phyloP scores from a whole-genome alignment of 2,113 vertebrate genomes.

The Tyto alba region DNA sequence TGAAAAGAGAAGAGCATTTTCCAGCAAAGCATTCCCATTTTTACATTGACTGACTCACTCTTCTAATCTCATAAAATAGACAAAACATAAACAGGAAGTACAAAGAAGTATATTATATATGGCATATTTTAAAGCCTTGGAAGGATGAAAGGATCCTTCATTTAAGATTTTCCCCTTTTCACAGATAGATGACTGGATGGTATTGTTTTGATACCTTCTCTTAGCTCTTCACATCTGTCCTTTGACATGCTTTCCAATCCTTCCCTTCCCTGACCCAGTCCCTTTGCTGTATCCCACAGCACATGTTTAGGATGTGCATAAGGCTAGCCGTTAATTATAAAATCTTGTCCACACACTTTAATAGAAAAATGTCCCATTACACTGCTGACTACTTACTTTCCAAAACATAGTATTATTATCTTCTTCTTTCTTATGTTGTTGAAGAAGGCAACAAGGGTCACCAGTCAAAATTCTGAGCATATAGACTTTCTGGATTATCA shows the following conservation, averaged over 20 bases:
- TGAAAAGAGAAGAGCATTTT: neutral
- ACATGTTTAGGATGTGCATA: neutral
- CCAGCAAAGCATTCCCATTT: neutral
- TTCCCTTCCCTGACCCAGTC: neutral
- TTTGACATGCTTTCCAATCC: neutral
- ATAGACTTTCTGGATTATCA: conserved; percentile 48
- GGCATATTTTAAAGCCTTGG: neutral
- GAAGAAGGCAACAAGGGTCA: conserved; percentile 24
- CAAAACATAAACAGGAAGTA: neutral
- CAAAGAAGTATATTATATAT: neutral
- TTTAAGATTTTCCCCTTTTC: neutral
- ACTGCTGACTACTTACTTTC: neutral
- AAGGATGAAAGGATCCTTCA: neutral
- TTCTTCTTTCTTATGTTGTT: neutral
- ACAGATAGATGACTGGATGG: neutral
- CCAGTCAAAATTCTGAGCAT: neutral
- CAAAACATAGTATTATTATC: neutral
- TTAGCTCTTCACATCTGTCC: neutral
- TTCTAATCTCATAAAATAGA: neutral
- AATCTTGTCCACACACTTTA: neutral
- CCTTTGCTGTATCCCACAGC: neutral
- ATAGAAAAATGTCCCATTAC: neutral
- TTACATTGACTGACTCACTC: neutral
- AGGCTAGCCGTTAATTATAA: neutral
- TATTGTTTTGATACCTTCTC: neutral